Evolutionary conservation across 2,797 vertebrate genomes (phyloP).

Genomic region (Lacerta viridis): DNA sequence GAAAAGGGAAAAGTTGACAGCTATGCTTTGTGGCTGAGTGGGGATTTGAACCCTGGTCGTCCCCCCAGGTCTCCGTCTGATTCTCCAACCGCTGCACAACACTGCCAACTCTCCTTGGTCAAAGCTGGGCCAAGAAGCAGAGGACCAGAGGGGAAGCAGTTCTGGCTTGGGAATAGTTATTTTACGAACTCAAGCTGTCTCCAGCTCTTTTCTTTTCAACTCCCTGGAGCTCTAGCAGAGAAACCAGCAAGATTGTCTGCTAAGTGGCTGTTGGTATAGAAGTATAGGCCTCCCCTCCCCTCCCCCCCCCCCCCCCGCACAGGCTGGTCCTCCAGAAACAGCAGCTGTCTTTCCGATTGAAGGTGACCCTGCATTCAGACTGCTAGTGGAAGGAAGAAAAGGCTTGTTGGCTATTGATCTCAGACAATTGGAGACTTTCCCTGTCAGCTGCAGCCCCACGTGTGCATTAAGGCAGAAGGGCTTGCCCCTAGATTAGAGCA

Average conservation of each 20-base stretch:
- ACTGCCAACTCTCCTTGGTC: neutral
- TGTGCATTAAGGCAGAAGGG: fast-evolving
- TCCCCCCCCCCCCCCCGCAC: too few relatives aligned
- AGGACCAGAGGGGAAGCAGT: neutral
- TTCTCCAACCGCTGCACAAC: too few relatives aligned
- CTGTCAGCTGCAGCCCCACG: neutral
- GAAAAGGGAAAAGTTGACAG: too few relatives aligned
- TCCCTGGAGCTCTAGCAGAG: fast-evolving
- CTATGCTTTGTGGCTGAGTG: too few relatives aligned
- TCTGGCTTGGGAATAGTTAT: neutral
- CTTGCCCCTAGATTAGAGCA: slow-evolving; percentile 6
- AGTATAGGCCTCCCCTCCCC: neutral
- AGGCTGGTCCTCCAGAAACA: fast-evolving
- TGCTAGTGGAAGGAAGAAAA: slow-evolving; percentile 19
- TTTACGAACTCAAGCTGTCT: neutral
- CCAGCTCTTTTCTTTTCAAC: neutral
- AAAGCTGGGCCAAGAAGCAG: neutral
- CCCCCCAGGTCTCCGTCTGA: too few relatives aligned
- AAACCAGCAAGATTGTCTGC: neutral
- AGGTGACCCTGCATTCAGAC: slow-evolving; percentile 29
- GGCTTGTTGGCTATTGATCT: slow-evolving; percentile 34
- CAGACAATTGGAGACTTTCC: slow-evolving; percentile 21
- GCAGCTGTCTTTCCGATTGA: neutral
- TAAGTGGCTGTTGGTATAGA: slow-evolving; percentile 1
- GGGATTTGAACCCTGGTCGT: too few relatives aligned